Base-by-base conservation (phyloP, 2,888 invertebrate species). In the Monoplex corrugatus region DNA sequence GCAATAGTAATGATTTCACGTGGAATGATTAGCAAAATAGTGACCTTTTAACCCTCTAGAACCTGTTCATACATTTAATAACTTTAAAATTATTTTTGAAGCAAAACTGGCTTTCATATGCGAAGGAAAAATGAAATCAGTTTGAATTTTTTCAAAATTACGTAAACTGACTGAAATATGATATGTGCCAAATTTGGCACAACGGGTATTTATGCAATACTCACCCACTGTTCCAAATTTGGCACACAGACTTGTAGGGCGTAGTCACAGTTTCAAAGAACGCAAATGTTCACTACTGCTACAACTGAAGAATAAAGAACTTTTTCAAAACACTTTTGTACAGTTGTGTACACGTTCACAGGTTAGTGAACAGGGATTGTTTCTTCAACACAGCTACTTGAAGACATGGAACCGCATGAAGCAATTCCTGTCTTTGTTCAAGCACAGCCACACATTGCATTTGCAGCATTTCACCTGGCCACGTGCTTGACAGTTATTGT, bases 381-480 rank as follows among this genome's bases (percentile, higher is more conserved):
- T 23, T 57, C 57, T 2, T 13, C 13, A 57, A 0, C 2, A 2
- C 16, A 57, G 57, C 13, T 57, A 2, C 57, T 57, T 57, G 57
- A 57, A 0, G 23, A 23, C 23, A 13, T 23, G 89, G 45, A 82
- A 90, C 40, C 44, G 13, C 35, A 6, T 35, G 78, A 87, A 90
- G 45, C 90, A 90, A 86, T 90, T 89, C 89, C 72, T 72, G 72
- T 72, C 72, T 19, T 72, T 72, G 72, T 72, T 72, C 32, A 72
- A 35, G 19, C 72, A 90, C 28, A 90, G 63, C 35, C 83, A 57
- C 8, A 87, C 87, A 78, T 87, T 57, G 87, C 90, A 90, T 45
- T 89, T 90, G 10, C 13, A 3, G 44, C 89, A 89, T 19, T 13
- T 13, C 19, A 87, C 83, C 8, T 35, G 45, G 16, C 86, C 35